Conservation (phyloP, 2,888 invertebrate genomes). For the Oligia latruncula region DNA sequence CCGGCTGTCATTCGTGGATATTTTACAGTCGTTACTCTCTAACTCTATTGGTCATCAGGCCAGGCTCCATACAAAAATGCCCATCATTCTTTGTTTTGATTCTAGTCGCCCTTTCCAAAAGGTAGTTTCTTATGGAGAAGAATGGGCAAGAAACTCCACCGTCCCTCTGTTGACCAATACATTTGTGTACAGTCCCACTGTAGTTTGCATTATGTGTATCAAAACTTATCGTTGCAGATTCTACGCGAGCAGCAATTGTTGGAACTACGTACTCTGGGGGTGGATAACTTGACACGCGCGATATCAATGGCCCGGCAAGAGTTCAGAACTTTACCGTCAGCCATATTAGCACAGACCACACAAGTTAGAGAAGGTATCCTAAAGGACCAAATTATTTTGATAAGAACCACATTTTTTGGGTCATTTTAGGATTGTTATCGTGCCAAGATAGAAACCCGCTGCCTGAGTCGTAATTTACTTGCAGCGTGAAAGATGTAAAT, state of each 20-base stretch:
- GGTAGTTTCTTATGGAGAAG: too few relatives aligned
- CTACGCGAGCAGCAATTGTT: constrained; percentile 88
- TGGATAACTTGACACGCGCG: constrained; percentile 90
- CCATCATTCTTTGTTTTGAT: too few relatives aligned
- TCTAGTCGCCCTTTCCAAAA: too few relatives aligned
- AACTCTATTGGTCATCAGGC: too few relatives aligned
- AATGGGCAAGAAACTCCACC: too few relatives aligned
- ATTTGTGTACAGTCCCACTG: neutral
- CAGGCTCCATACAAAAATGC: too few relatives aligned
- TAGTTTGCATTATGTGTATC: neutral
- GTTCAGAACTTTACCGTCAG: constrained; percentile 91
- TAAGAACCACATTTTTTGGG: neutral
- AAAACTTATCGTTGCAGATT: constrained; percentile 78
- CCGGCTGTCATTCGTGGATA: too few relatives aligned
- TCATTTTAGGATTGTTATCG: neutral
- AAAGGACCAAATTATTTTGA: neutral
- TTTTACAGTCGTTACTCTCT: too few relatives aligned
- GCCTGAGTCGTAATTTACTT: neutral
- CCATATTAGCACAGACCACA: constrained; percentile 90
- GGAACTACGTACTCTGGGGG: constrained; percentile 85
- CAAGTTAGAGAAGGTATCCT: constrained; percentile 90
- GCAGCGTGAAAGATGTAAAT: neutral
- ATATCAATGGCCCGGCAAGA: constrained; percentile 90
- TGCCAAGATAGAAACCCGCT: neutral
- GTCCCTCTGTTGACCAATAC: neutral